Conservation (phyloP, 1,140 invertebrate genomes). For the Maniola jurtina region DNA sequence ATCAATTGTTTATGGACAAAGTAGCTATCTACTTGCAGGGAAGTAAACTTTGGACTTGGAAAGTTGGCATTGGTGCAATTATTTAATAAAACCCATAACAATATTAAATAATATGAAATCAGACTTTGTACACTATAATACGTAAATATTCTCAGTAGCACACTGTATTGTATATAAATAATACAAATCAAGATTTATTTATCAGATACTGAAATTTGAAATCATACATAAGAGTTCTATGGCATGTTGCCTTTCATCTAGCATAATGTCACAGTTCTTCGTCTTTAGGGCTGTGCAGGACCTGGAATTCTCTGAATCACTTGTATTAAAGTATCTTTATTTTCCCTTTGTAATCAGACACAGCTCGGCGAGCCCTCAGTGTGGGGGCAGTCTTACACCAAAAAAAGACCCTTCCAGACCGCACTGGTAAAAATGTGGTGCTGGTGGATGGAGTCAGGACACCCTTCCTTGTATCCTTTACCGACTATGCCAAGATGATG, state of each 20-base stretch:
- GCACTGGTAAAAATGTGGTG: conserved; percentile 92
- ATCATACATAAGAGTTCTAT: no score
- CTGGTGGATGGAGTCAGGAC: conserved; percentile 97
- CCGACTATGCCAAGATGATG: conserved; percentile 95
- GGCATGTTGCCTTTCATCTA: no score
- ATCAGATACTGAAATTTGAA: no score
- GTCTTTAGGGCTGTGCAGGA: no score
- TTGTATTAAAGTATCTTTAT: conserved; percentile 1
- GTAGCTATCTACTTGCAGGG: neutral
- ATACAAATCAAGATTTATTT: no score
- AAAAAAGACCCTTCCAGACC: conserved; percentile 80
- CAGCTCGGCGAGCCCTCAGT: conserved; percentile 71
- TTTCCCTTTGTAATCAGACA: conserved; percentile 39
- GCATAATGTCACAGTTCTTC: no score
- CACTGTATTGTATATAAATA: neutral
- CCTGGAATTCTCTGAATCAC: neutral
- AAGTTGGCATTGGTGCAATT: conserved; percentile 31
- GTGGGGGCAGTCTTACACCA: conserved; percentile 72
- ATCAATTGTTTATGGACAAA: neutral
- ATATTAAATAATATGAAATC: conserved; percentile 4
- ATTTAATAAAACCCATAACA: conserved; percentile 20
- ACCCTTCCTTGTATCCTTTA: conserved; percentile 96
- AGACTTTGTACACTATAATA: conserved; percentile 16
- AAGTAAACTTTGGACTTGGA: conserved; percentile 49
- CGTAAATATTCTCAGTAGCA: neutral